Evolutionary conservation across 2,113 vertebrate species (phyloP), one percentile per base, ranked within the genome.

Genomic region (Hyaena hyaena): DNA sequence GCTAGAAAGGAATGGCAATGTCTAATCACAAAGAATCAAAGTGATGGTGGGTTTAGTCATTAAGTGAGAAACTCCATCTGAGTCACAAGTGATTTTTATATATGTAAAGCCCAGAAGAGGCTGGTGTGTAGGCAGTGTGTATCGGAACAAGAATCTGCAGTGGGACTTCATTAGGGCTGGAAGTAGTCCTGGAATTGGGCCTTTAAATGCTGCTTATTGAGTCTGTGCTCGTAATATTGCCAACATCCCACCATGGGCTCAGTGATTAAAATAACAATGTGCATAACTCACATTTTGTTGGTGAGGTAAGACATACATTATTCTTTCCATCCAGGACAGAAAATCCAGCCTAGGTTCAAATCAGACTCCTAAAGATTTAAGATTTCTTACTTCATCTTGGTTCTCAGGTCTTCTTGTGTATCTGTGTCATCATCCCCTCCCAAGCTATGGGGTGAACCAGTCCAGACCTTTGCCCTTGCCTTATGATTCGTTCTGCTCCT

Each of bases 1-100:
- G 19, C 58, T 66, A 58, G 19, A 48, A n/a, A 45, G 71, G 31
- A 92, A 68, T 61, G 4, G 28, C 9, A 11, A 15, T 68, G 15
- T 90, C 76, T 90, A n/a, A 58, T 95, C 61, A 90, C 48, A 86
- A 39, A 92, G 65, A 82, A 68, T 81, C 65, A 48, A 83, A 83
- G 48, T 85, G 33, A 61, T 17, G 93, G 48, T 33, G 77, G 73
- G 66, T 95, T 86, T 68, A 55, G 23, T 73, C 74, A 33, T 53
- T 88, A 55, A 73, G 94, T 8, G 50, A 69, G 85, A 88, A 71
- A 28, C 35, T 17, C 11, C 39, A n/a, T 79, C 55, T 73, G n/a
- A 90, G 5, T 61, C 53, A 80, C 26, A 96, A 48, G 24, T 79
- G 69, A 87, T 1, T 77, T 58, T 82, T 79, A 71, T 33, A 83